Base-by-base conservation (phyloP, 2,888 invertebrate species). In the Trichacis sp. region DNA sequence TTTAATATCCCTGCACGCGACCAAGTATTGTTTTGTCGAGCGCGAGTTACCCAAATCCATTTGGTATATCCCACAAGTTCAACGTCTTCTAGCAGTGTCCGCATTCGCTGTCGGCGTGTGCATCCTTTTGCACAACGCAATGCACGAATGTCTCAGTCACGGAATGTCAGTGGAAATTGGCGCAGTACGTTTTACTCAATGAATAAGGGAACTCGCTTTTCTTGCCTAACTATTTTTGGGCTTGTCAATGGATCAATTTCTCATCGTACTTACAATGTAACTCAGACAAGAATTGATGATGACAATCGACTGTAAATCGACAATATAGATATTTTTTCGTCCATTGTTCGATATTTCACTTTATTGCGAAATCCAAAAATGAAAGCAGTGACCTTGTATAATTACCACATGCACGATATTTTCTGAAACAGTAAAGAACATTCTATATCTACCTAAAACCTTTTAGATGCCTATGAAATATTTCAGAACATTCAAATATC, bases 181-280 rank as follows among this genome's bases (percentile, higher is more conserved):
- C 74, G 73, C 78, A 78, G 77, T 77, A 73, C 78, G 79, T 77
- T 76, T 74, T 70, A 69, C 62, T 68, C 63, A 73, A 75, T 76
- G 77, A 78, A 78, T 78, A 77, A 78, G 75, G 78, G 76, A 78
- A 76, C 70, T 63, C 69, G 71, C 17, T 24, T 49, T 51, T 55
- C 61, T 64, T 62, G 58, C 49, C 46, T 51, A 53, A 54, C 53
- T 50, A 53, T 64, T 63, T 24, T 24, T 8, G 24, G 24, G 17
- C 20, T 55, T 42, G 36, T 43, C 17, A 38, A n/a, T 38, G 17
- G 14, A 38, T 38, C 12, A 38, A 38, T 38, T n/a, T 24, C 24
- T 24, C 24, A 3, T 24, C 24, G 24, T 24, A 3, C 8, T 24
- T 5, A 24, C 24, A 24, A 24, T 24, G 24, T 24, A 5, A 24